Conservation (phyloP, 2,113 vertebrate genomes). For the Labeo catla region DNA sequence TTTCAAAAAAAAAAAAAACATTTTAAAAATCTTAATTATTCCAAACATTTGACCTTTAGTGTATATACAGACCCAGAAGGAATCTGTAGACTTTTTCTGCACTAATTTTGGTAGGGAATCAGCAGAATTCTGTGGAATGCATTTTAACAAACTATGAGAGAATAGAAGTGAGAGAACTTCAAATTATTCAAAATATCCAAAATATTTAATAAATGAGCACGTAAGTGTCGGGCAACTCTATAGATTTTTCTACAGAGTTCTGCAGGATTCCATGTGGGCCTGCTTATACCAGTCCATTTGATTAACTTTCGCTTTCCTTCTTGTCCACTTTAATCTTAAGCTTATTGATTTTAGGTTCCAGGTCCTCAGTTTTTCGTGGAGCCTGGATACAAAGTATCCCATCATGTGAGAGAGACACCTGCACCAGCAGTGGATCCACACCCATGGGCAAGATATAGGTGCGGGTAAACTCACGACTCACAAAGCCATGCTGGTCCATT, state of each 20-base stretch:
- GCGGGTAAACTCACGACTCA: slow-evolving; percentile 84
- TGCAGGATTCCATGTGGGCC: not conserved
- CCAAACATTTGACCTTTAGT: not conserved
- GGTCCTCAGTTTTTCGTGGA: slow-evolving; percentile 60
- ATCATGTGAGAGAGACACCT: slow-evolving; percentile 80
- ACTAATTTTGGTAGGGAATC: not conserved
- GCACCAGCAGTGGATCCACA: slow-evolving; percentile 81
- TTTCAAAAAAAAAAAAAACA: not conserved
- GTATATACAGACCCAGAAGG: not conserved
- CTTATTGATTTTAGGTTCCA: slow-evolving; percentile 57
- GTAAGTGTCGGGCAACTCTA: not conserved
- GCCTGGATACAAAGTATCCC: slow-evolving; percentile 83
- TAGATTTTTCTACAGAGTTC: not conserved
- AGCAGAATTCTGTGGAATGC: not conserved
- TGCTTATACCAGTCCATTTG: slow-evolving; percentile 11
- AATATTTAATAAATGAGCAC: not conserved
- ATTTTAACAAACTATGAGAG: not conserved
- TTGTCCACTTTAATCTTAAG: slow-evolving; percentile 57
- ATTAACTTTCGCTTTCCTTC: slow-evolving; percentile 53
- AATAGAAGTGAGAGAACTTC: not conserved
- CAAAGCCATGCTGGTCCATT: slow-evolving; percentile 82
- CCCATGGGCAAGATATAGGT: slow-evolving; percentile 86
- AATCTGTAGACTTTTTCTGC: not conserved
- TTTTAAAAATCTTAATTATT: not conserved
- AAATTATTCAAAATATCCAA: not conserved